Percentiles rank a stretch among this genome's conserved stretches.
These are phyloP conservation scores for Dasypus novemcinctus DNA, from an alignment of 2,113 vertebrate species.

Conservation along the genomic window DNA sequence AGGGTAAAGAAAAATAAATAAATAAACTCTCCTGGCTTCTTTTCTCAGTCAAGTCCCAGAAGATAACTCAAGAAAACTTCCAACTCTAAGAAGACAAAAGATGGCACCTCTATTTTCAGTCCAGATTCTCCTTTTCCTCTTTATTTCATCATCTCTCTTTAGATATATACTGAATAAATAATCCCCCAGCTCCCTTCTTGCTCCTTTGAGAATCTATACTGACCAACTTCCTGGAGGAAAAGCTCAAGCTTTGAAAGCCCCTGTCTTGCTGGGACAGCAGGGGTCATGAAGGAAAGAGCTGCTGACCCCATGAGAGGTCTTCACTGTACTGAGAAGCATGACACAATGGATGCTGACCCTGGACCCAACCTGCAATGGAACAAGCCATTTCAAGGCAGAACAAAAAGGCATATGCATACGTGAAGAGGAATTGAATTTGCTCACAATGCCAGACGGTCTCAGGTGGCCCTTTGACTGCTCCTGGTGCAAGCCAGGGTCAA, in stretches of 20 bases:
- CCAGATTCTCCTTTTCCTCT: not conserved
- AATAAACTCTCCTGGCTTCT: not conserved
- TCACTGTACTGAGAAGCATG: not conserved
- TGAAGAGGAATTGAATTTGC: constrained; percentile 41
- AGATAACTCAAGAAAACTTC: constrained; percentile 6
- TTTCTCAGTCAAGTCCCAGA: not conserved
- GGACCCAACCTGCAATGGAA: constrained; percentile 33
- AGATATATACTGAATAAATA: not conserved
- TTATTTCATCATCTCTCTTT: not conserved
- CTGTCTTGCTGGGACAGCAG: not conserved
- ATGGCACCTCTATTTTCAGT: not conserved
- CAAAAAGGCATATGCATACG: constrained; percentile 66
- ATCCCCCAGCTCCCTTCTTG: not conserved
- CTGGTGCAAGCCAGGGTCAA: constrained; percentile 81
- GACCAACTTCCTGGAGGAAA: not conserved
- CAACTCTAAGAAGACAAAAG: not conserved
- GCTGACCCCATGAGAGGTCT: not conserved
- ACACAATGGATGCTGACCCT: not conserved
- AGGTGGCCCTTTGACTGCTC: constrained; percentile 46
- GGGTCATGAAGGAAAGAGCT: not conserved
- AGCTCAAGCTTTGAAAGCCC: not conserved
- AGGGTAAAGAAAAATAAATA: not conserved
- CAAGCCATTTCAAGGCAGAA: constrained; percentile 65
- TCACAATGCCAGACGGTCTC: constrained; percentile 68
- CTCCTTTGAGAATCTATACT: constrained; percentile 12